Evolutionary conservation across 2,888 invertebrate genomes (phyloP), one percentile per base, ranked within the genome.

Genomic region (Drosophila antonietae): DNA sequence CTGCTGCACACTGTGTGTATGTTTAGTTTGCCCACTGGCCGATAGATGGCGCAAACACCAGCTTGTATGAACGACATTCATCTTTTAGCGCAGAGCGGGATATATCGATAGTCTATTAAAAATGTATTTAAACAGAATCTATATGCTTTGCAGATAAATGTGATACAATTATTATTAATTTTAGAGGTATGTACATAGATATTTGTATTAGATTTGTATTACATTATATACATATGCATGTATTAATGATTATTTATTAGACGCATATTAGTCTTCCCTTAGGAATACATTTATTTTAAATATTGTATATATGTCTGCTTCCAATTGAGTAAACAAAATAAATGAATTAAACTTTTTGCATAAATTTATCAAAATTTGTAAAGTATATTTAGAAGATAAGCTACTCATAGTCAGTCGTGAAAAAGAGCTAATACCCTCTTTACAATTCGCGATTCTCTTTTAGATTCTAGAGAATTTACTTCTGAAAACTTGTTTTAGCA

Each of bases 401-500:
- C 14, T 44, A n/a, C 43, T 31, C 65, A 31, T 62, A 31, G 23
- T 23, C 23, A 3, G 4, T 28, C 6, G 6, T 9, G 7, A 12
- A 49, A 55, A 44, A 69, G 43, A n/a, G 1, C 2, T 7, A 14
- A 41, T n/a, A 0, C 8, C 18, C 75, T 74, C 41, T 62, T 59
- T 37, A 3, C 35, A 1, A 12, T 31, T 23, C 2, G 9, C 14
- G n/a, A n/a, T 37, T 12, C 14, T 5, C 14, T n/a, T 28, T 28
- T 28, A 1, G 28, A 28, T 28, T 28, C 5, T 28, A 28, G 44
- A 20, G 31, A 1, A 8, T 14, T 8, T 20, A 14, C 67, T 75
- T 67, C 67, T 63, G 51, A 43, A 68, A 76, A 72, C 69, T 41
- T 8, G 72, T 67, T 81, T 66, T 20, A 37, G 12, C 43, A 43